Conservation (phyloP, 2,888 invertebrate genomes). For the Aphidius colemani region DNA sequence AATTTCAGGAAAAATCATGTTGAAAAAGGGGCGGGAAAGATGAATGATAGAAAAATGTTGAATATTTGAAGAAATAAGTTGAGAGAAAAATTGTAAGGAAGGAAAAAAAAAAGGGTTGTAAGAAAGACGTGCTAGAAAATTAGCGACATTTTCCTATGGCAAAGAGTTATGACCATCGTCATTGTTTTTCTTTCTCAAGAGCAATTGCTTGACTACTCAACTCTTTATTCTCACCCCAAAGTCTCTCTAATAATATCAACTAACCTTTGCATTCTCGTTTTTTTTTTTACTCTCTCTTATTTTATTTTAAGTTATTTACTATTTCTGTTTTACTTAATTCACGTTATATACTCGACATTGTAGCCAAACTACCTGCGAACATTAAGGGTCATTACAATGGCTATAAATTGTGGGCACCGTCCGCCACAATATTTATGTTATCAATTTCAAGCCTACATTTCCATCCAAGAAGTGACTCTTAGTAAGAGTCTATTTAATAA, state of each 20-base stretch:
- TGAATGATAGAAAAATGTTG: conserved; percentile 17
- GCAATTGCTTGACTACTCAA: not conserved
- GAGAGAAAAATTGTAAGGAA: conserved; percentile 2
- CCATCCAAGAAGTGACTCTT: conserved; percentile 18
- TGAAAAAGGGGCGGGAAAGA: not conserved
- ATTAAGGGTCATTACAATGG: conserved; percentile 59
- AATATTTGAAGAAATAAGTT: conserved; percentile 23
- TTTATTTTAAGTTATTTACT: not conserved
- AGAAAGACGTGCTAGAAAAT: conserved; percentile 42
- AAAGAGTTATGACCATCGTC: conserved; percentile 49
- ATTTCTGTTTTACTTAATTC: conserved; percentile 3
- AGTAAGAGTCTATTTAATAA: no score
- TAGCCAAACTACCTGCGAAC: conserved; percentile 56
- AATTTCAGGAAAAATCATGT: no score
- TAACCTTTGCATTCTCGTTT: no score
- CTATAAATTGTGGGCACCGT: conserved; percentile 54
- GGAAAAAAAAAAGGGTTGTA: not conserved
- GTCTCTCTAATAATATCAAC: not conserved
- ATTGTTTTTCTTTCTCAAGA: not conserved
- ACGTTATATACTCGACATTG: conserved; percentile 13
- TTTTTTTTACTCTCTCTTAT: no score
- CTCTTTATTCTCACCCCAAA: conserved; percentile 13
- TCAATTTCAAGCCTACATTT: conserved; percentile 44
- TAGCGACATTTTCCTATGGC: conserved; percentile 44
- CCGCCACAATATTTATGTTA: conserved; percentile 56